Conservation (phyloP, 2,113 vertebrate species). For the Gracilinanus agilis region DNA sequence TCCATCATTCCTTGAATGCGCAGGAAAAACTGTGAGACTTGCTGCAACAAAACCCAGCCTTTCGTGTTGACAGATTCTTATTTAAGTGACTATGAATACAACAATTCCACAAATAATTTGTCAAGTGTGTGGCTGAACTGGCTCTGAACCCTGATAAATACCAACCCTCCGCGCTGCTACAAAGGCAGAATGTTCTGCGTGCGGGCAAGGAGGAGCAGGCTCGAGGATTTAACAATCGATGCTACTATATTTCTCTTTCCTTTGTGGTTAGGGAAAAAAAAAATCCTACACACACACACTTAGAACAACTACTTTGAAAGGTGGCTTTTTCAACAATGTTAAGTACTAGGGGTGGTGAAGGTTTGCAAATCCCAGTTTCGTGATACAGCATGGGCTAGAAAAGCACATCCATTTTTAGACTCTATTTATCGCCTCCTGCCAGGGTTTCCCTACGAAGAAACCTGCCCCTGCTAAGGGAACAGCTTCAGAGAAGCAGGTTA, state of each 20-base stretch:
- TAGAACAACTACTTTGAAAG: constrained; percentile 73
- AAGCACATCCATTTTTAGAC: constrained; percentile 58
- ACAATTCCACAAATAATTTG: constrained; percentile 99
- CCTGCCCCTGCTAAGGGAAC: constrained; percentile 53
- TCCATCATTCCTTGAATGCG: constrained; percentile 94
- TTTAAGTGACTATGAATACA: constrained; percentile 99
- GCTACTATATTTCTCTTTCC: constrained; percentile 86
- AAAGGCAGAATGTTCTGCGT: constrained; percentile 83
- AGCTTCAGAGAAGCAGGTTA: constrained; percentile 69
- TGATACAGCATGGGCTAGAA: constrained; percentile 48
- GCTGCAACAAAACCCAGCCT: constrained; percentile 90
- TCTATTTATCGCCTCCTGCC: constrained; percentile 53
- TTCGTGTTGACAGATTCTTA: constrained; percentile 97
- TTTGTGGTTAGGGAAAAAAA: constrained; percentile 81
- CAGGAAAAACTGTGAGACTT: constrained; percentile 88
- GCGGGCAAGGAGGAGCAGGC: constrained; percentile 84
- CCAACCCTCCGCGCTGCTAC: constrained; percentile 86
- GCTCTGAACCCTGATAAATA: constrained; percentile 96
- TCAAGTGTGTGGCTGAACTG: constrained; percentile 98
- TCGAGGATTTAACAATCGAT: constrained; percentile 86
- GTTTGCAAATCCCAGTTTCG: constrained; percentile 61
- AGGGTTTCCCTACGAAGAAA: constrained; percentile 62
- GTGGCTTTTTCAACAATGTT: constrained; percentile 71
- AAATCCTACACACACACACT: constrained; percentile 1
- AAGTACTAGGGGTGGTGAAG: constrained; percentile 59